Base-by-base conservation (phyloP, 2,113 vertebrate genomes). In the Pica pica region DNA sequence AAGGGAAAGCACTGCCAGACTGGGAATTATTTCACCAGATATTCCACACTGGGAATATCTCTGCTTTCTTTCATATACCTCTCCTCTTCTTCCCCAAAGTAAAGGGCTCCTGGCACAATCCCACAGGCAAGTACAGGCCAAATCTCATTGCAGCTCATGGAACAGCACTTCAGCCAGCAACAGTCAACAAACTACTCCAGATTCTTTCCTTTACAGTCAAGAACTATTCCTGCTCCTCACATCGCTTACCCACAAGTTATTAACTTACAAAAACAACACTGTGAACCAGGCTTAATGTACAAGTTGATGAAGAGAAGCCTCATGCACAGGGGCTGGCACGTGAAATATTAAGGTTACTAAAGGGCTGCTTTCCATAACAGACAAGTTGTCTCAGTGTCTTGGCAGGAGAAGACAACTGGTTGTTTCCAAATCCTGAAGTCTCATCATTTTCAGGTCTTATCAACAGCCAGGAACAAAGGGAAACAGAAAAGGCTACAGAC, bases 201-300 rank as follows among this genome's bases (percentile, higher is more conserved):
- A 80, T 49, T 76, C 49, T 77, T 92, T 69, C 74, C 81, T 57
- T 63, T 65, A 57, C 83, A 90, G 86, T 77, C 63, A 65, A 83
- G 64, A 86, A 76, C 80, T 86, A 82, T 61, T 95, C 75, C 67
- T 65, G 67, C 63, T 83, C 35, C 70, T 90, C 78, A 21, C 68
- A 76, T 49, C 68, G 69, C 67, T 80, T 47, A 73, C 37, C 49
- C 75, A 76, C 70, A 57, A 73, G 57, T 83, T 85, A 71, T 69
- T 87, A 90, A 68, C 70, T 94, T 91, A 93, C 57, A 87, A 76
- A 89, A 94, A 71, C 57, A 95, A 80, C 53, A 60, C 15, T 27
- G 42, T 47, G 64, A 96, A 83, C 63, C 53, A 88, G 41, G 42
- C 42, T 88, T 69, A 85, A 94, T 68, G 71, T 52, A 91, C 2